Percentiles rank a stretch among this genome's conserved stretches.
Evolutionary conservation across 2,888 invertebrate species (phyloP).

Genomic region (Caenorhabditis sp.): DNA sequence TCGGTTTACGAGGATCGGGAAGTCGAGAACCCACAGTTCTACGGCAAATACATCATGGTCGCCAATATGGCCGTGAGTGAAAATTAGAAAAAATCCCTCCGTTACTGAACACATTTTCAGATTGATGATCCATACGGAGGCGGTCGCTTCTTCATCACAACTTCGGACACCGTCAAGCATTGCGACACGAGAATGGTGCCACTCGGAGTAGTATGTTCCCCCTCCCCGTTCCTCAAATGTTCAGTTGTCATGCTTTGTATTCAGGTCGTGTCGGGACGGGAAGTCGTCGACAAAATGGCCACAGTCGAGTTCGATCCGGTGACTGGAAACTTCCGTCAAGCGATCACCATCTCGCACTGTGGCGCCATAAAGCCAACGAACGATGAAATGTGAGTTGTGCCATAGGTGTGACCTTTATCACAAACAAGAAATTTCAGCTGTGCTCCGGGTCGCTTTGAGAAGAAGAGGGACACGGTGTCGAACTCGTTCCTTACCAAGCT

Average conservation of each 20-base stretch:
- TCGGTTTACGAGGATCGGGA: background rate
- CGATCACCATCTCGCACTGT: slow-evolving; percentile 15
- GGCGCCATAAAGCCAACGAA: slow-evolving; percentile 4
- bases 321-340: background rate
- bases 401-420: too few species aligned
- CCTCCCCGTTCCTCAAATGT: too few species aligned
- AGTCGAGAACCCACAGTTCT: background rate
- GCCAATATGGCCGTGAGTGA: slow-evolving; percentile 7
- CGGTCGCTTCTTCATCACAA: slow-evolving; percentile 22
- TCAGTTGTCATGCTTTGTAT: too few species aligned
- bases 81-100: background rate
- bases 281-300: slow-evolving; percentile 11
- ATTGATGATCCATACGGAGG: slow-evolving; percentile 10
- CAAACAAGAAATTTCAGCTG: background rate
- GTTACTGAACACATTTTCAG: slow-evolving; percentile 2
- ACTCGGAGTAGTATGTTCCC: slow-evolving; percentile 7
- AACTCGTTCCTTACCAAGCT: too few species aligned
- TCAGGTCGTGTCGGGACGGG: slow-evolving; percentile 6
- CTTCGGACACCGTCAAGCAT: background rate
- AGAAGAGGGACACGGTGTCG: too few species aligned
- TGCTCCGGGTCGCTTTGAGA: background rate
- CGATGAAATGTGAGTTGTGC: slow-evolving; percentile 4
- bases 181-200: slow-evolving; percentile 6
- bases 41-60: slow-evolving; percentile 15
- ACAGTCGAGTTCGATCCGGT: too few species aligned